Percentiles rank a stretch among this genome's conserved stretches.
These are phyloP conservation scores for Aphelenchoides fujianensis DNA, from an alignment of 1,140 invertebrate species.

Conservation along the genomic window DNA sequence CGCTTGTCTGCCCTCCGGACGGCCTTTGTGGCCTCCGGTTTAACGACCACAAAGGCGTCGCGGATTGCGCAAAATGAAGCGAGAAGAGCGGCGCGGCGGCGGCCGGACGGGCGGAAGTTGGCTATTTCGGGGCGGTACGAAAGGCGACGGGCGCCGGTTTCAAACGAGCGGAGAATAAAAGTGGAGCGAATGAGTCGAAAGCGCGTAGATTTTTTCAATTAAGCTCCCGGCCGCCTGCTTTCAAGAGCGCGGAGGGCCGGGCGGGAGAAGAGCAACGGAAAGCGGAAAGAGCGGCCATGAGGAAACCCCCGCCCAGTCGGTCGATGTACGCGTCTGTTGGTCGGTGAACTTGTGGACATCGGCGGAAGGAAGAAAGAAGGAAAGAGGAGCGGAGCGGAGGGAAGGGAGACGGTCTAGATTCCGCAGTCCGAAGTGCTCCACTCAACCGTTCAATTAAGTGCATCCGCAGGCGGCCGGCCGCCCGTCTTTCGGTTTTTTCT, in stretches of 20 bases:
- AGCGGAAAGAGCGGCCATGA: no score
- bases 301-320: no score
- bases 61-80: background rate
- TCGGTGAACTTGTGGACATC: background rate
- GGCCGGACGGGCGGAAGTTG: background rate
- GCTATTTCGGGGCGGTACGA: background rate
- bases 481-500: background rate
- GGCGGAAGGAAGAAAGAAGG: no score
- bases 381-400: no score
- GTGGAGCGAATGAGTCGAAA: background rate
- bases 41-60: no score
- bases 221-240: slow-evolving; percentile 7
- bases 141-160: background rate
- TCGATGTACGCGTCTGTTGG: background rate
- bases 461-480: background rate
- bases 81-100: background rate
- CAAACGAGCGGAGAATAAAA: background rate
- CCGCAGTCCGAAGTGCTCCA: background rate
- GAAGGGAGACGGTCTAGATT: background rate
- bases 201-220: slow-evolving; percentile 17
- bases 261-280: no score
- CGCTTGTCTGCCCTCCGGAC: background rate
- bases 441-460: background rate
- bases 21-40: no score
- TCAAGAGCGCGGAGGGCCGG: background rate